Evolutionary conservation across 2,113 vertebrate species (phyloP).

Genomic region (Hemibagrus wyckioides): DNA sequence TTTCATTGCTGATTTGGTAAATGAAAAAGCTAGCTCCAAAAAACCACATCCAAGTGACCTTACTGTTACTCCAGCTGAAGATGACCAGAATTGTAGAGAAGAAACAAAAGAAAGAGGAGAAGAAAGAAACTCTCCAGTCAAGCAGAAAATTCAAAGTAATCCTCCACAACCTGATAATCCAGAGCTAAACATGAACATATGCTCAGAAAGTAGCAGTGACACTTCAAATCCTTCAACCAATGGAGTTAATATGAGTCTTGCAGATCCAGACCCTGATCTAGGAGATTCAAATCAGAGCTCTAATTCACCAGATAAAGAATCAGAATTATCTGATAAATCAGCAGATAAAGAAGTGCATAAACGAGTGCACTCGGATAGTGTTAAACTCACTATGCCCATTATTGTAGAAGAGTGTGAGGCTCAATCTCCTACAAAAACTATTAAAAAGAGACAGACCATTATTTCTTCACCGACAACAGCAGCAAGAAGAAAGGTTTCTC

Average conservation of each 20-base stretch:
- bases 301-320: not conserved
- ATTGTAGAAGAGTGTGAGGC: not conserved
- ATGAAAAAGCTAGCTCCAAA: not conserved
- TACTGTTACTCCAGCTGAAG: not conserved
- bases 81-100: not conserved
- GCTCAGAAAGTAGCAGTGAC: not conserved
- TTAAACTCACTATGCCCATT: not conserved
- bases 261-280: not conserved
- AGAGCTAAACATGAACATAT: not conserved
- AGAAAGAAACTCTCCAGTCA: not conserved
- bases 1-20: constrained; percentile 16
- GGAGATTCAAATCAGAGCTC: not conserved
- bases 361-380: not conserved
- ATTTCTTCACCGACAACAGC: not conserved
- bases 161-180: not conserved
- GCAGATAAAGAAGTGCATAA: not conserved
- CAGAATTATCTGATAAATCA: not conserved
- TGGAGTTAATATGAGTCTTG: not conserved
- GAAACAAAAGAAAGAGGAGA: not conserved
- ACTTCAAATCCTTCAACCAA: not conserved
- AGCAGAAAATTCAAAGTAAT: not conserved
- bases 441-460: not conserved
- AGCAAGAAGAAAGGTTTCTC: not conserved
- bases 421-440: not conserved
- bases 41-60: not conserved